A percentile compares a stretch with the other conserved stretches of the same genome.
Conservation (phyloP, 1,140 invertebrate species). For the Gonatopus flavifemur region DNA sequence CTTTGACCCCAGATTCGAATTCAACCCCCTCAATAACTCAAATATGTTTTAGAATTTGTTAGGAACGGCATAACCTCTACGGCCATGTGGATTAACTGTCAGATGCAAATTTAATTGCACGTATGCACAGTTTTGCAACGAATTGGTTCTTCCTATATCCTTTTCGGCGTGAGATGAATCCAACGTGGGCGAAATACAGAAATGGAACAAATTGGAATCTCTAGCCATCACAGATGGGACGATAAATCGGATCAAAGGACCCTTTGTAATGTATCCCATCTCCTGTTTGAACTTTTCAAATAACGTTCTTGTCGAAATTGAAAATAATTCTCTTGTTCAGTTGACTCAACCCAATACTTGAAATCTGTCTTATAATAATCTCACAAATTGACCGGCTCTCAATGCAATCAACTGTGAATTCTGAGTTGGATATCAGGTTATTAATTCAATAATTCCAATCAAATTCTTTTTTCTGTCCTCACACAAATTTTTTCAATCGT, state of each 20-base stretch:
- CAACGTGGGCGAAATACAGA: constrained; percentile 62
- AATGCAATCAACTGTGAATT: constrained; percentile 64
- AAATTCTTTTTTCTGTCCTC: too few species aligned
- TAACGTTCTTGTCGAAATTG: constrained; percentile 62
- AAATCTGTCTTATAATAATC: constrained; percentile 74
- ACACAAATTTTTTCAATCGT: neutral
- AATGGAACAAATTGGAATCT: constrained; percentile 66
- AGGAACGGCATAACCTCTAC: too few species aligned
- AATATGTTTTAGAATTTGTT: too few species aligned
- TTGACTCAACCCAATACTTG: constrained; percentile 62
- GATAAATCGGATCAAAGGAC: constrained; percentile 65
- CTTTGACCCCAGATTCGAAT: too few species aligned
- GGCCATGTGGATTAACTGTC: too few species aligned
- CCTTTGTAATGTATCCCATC: constrained; percentile 67
- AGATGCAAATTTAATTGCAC: too few species aligned
- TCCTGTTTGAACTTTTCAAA: constrained; percentile 75
- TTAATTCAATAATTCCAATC: neutral
- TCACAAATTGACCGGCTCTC: constrained; percentile 69
- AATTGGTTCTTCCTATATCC: too few species aligned
- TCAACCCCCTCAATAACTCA: too few species aligned
- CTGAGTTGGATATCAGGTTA: constrained; percentile 61
- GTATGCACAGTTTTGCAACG: too few species aligned
- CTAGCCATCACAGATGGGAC: constrained; percentile 73
- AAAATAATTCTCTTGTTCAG: constrained; percentile 65
- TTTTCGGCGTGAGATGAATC: too few species aligned